Evolutionary conservation across 2,888 invertebrate species (phyloP), one percentile per base, ranked within the genome.

Genomic region (Patella ulyssiponensis): DNA sequence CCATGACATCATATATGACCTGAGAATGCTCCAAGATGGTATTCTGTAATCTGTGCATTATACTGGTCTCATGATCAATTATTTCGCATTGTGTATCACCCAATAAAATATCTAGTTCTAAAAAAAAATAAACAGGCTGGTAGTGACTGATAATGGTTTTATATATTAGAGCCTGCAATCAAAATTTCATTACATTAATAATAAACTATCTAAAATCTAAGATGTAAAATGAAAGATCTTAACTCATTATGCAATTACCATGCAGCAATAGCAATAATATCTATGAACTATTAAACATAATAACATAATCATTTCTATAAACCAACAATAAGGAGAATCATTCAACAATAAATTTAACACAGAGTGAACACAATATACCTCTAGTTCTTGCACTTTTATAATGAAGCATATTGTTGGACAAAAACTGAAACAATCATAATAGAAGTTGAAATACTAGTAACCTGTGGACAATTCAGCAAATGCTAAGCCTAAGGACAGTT

Each of bases 81-180:
- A 97, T 96, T 88, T 95, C 95, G 15, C 95, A 94, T 87, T 95
- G 94, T 58, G 95, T 94, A 91, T 97, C 96, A 58, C 97, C 97
- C 79, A 96, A 93, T 83, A 94, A 93, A 79, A 93, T 92, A 91
- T 97, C 97, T 86, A 97, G 89, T 89, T 96, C 96, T 90, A 86
- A 94, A 90, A 83, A 56, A 73, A 75, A 79, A 69, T 27, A 44
- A 20, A 44, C n/a, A 14, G 20, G 0, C 73, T 71, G 9, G 52
- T 23, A 77, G 44, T 44, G 44, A 44, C 7, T 0, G 44, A 44
- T 44, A 44, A 44, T 9, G 9, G 44, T 44, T 44, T 44, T 7
- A 44, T 44, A 44, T 44, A 44, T 44, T 44, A 9, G 9, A 44
- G 44, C 5, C 44, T 44, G 44, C 9, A 44, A 44, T 44, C 44